Conservation (phyloP, 2,888 invertebrate species). For the Hoplodrina ambigua region DNA sequence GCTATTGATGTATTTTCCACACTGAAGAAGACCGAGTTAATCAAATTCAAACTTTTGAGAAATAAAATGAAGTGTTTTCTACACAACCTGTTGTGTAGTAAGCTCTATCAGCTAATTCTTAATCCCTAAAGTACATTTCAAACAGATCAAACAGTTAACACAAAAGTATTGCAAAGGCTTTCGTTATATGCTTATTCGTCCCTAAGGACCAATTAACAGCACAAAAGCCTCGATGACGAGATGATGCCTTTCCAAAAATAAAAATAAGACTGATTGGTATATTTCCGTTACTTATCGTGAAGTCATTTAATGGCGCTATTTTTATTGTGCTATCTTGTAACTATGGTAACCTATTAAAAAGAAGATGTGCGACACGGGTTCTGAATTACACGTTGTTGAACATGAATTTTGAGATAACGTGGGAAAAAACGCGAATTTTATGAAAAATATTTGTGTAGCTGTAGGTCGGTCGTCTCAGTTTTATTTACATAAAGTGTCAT, state of each 20-base stretch:
- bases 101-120: background rate
- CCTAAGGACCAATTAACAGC: background rate
- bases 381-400: constrained; percentile 1
- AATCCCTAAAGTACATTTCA: background rate
- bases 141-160: background rate
- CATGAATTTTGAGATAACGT: constrained; percentile 28
- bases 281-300: constrained; percentile 21
- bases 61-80: background rate
- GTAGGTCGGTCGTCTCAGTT: background rate
- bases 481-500: background rate
- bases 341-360: constrained; percentile 29
- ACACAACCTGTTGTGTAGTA: background rate
- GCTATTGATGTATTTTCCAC: no score
- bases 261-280: constrained; percentile 22
- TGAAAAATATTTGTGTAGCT: constrained; percentile 29
- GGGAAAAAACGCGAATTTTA: constrained; percentile 23
- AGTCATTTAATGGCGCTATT: constrained; percentile 17
- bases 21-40: no score
- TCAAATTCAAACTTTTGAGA: no score
- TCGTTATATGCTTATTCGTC: background rate
- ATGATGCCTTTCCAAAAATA: background rate
- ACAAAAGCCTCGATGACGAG: background rate
- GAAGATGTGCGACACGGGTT: constrained; percentile 2
- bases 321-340: constrained; percentile 33
- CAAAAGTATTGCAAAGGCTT: background rate